Conservation (phyloP, 2,888 invertebrate species). For the Pyrrhosoma nymphula region DNA sequence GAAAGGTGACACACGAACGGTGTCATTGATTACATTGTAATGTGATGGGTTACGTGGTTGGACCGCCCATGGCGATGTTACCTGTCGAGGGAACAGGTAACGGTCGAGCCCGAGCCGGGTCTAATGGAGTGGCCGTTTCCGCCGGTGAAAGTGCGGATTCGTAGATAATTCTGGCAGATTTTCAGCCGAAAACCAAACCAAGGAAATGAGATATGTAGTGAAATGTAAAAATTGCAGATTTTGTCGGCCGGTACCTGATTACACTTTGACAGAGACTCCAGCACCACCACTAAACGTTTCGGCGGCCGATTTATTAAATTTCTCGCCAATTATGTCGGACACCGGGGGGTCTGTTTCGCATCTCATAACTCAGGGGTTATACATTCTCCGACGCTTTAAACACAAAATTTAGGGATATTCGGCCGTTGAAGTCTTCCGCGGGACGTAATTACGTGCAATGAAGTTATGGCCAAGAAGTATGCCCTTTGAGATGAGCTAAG, state of each 20-base stretch:
- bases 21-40: constrained; percentile 58
- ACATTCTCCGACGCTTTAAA: background rate
- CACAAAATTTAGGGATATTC: background rate
- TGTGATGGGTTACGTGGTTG: constrained; percentile 41
- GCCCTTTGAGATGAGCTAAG: background rate
- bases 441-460: background rate
- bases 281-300: background rate
- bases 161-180: background rate
- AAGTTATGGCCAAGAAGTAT: background rate
- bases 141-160: background rate
- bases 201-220: background rate
- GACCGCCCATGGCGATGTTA: constrained; percentile 32
- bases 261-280: background rate
- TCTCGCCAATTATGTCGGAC: background rate
- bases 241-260: background rate
- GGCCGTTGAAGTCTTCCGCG: background rate
- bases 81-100: background rate
- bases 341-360: background rate
- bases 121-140: background rate
- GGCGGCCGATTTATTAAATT: background rate
- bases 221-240: background rate
- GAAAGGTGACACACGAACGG: background rate
- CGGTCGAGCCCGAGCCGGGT: background rate
- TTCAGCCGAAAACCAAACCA: background rate
- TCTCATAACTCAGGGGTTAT: background rate